Conservation (phyloP, 1,140 invertebrate species). For the Apis dorsata region DNA sequence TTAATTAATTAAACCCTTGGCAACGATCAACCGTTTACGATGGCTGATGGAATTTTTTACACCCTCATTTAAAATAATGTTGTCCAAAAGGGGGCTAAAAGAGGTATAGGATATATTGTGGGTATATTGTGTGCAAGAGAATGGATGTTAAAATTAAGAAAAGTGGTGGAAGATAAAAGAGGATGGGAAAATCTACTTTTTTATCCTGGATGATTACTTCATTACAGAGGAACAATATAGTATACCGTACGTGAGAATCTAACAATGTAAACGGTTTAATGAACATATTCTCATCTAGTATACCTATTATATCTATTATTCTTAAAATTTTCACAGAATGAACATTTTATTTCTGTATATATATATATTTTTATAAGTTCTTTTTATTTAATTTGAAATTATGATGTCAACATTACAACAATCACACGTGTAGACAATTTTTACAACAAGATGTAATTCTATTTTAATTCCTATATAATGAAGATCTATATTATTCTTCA, state of each 20-base stretch:
- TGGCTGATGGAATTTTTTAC: conserved; percentile 47
- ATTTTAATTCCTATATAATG: too few species aligned
- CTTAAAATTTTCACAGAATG: too few species aligned
- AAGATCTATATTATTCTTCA: not conserved
- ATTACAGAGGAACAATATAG: not conserved
- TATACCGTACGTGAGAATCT: not conserved
- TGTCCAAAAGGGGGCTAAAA: not conserved
- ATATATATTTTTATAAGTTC: too few species aligned
- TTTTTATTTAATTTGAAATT: too few species aligned
- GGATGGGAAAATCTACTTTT: not conserved
- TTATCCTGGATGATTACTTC: not conserved
- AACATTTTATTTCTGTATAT: too few species aligned
- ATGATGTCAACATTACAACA: too few species aligned
- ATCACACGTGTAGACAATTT: not conserved
- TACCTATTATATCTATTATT: too few species aligned
- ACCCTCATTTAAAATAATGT: not conserved
- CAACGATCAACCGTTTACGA: conserved; percentile 41
- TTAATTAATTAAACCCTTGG: conserved; percentile 61
- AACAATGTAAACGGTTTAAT: not conserved
- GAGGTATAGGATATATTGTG: not conserved
- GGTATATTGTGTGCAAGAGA: not conserved
- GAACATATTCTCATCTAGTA: not conserved
- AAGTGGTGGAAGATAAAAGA: too few species aligned
- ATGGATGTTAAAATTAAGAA: not conserved
- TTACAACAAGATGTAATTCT: not conserved